Evolutionary conservation across 2,113 vertebrate genomes (phyloP).

Genomic region (Sardina pilchardus): DNA sequence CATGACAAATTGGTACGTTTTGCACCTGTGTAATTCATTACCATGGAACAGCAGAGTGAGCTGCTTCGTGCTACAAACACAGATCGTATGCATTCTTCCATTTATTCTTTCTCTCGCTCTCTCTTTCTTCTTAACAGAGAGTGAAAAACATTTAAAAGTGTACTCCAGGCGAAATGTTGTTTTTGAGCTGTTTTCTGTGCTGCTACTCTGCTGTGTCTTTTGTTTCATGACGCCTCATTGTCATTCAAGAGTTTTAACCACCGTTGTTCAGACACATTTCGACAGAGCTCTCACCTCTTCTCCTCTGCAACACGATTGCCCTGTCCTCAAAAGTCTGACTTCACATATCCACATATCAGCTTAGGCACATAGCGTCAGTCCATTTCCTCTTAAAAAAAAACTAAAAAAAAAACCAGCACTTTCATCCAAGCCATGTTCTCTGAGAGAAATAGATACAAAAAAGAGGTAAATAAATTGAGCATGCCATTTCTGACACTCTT

Average conservation of each 20-base stretch:
- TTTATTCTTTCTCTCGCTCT: background rate
- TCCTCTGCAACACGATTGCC: background rate
- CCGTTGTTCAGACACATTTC: background rate
- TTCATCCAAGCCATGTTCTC: background rate
- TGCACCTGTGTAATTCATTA: slow-evolving; percentile 8
- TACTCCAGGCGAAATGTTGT: background rate
- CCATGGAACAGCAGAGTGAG: background rate
- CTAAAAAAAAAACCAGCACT: background rate
- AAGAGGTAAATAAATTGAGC: background rate
- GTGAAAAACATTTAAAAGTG: background rate
- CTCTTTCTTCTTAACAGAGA: background rate
- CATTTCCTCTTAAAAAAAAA: background rate
- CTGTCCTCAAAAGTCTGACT: background rate
- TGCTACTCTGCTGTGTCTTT: background rate
- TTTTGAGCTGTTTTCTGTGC: background rate
- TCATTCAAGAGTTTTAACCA: background rate
- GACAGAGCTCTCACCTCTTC: background rate
- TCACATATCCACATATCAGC: background rate
- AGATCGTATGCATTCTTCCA: background rate
- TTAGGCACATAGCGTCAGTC: background rate
- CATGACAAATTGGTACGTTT: slow-evolving; percentile 4
- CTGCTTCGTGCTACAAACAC: background rate
- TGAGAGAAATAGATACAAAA: background rate
- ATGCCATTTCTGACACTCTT: background rate
- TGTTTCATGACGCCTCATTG: background rate